phyloP scores from a whole-genome alignment of 2,797 vertebrate species.

The Danio tinwini region DNA sequence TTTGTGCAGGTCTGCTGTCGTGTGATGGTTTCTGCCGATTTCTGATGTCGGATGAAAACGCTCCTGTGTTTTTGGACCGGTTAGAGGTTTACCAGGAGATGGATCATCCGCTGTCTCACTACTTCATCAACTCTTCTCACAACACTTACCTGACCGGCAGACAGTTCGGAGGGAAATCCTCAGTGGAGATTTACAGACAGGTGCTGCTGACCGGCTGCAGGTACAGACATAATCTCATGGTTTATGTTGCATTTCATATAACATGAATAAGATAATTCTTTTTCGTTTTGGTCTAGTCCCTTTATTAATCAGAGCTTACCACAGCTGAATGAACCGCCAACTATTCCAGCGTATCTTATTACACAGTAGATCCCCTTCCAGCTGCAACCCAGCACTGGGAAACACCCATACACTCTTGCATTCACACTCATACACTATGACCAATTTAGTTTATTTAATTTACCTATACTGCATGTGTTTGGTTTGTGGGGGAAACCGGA shows the following conservation, averaged over 20 bases:
- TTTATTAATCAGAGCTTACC: no score
- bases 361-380: no score
- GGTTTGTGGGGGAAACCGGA: no score
- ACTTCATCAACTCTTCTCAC: slow-evolving; percentile 98
- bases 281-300: no score
- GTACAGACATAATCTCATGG: slow-evolving; percentile 66
- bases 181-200: slow-evolving; percentile 98
- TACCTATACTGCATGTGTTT: no score
- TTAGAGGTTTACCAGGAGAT: slow-evolving; percentile 97
- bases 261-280: not conserved
- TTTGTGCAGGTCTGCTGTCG: slow-evolving; percentile 85
- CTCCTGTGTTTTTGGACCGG: slow-evolving; percentile 94
- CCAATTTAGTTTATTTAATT: no score
- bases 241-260: not conserved
- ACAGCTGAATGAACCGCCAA: no score
- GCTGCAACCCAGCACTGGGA: no score
- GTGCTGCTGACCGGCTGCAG: slow-evolving; percentile 97
- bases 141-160: slow-evolving; percentile 96
- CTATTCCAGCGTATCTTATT: no score
- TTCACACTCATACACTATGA: no score
- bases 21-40: slow-evolving; percentile 96
- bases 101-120: slow-evolving; percentile 96
- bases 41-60: slow-evolving; percentile 98
- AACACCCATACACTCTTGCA: no score
- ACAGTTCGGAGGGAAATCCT: slow-evolving; percentile 97